Base-by-base conservation (phyloP, 2,888 invertebrate genomes). In the Athetis lepigone region DNA sequence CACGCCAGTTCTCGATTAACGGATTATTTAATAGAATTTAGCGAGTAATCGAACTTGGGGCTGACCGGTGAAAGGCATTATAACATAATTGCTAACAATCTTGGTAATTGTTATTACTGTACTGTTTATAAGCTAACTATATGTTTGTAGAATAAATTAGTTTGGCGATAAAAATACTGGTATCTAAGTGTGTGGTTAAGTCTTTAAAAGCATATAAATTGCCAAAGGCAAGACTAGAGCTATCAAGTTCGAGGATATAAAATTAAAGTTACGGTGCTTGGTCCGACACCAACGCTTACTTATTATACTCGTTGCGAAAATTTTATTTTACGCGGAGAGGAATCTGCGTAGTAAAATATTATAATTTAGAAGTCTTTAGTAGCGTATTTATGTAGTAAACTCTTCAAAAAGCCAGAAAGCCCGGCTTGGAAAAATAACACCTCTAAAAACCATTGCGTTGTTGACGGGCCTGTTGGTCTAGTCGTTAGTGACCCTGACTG, bases 1-100 rank as follows among this genome's bases (percentile, higher is more conserved):
- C 72, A 74, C 45, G 62, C 55, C 39, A 16, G 47, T 54, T 75
- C 71, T 64, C 71, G 50, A 77, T 62, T 57, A 51, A 69, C 74
- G 55, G 75, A 61, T 77, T 75, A 70, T 71, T 58, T 79, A 75
- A 81, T 74, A 72, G 56, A 72, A 79, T 69, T 70, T 37, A 50
- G 61, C 60, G 23, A 46, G 46, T 70, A 77, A 72, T 77, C 63
- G 56, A 71, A 64, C 62, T 50, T 60, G 55, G 54, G 56, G 21
- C 52, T 42, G 58, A 59, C 29, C 27, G 63, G 81, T 50, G 81
- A 83, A 81, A 81, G 81, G 64, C 42, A 52, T 54, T 60, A 52
- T 66, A 67, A 63, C 63, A 64, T 78, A 70, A 77, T 69, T 69
- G 66, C 50, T 70, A 63, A 71, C 70, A 52, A 71, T 63, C 65